Evolutionary conservation across 2,113 vertebrate genomes (phyloP).

Genomic region (Ictalurus punctatus): DNA sequence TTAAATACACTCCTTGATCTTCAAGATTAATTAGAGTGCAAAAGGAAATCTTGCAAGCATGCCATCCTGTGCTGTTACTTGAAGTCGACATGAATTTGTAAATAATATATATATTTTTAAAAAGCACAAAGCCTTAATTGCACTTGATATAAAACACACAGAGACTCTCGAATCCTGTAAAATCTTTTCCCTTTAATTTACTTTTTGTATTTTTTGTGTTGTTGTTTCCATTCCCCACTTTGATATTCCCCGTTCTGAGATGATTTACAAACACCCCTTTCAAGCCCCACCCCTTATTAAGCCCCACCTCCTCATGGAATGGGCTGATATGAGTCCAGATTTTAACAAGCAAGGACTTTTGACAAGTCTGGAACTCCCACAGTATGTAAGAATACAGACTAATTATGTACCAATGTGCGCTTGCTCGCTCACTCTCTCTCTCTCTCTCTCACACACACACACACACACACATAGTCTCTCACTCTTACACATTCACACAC

Average conservation of each 20-base stretch:
- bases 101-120: not conserved
- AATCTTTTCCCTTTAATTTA: conserved; percentile 73
- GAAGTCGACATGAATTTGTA: not conserved
- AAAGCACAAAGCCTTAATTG: not conserved
- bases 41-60: conserved; percentile 14
- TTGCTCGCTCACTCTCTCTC: conserved; percentile 8
- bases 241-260: conserved; percentile 47
- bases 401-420: conserved; percentile 39
- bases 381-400: conserved; percentile 47
- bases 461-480: conserved; percentile 37
- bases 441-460: conserved; percentile 27
- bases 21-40: not conserved
- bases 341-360: conserved; percentile 29
- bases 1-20: conserved; percentile 9
- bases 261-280: conserved; percentile 65
- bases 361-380: conserved; percentile 30
- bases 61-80: not conserved
- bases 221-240: conserved; percentile 59
- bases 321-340: conserved; percentile 66
- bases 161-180: conserved; percentile 68
- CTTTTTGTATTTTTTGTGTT: conserved; percentile 49
- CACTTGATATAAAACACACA: conserved; percentile 42
- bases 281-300: not conserved
- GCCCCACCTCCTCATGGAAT: conserved; percentile 52
- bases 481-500: conserved; percentile 47